Conservation (phyloP, 1,140 invertebrate genomes). For the Thalassaphorura encarpata region DNA sequence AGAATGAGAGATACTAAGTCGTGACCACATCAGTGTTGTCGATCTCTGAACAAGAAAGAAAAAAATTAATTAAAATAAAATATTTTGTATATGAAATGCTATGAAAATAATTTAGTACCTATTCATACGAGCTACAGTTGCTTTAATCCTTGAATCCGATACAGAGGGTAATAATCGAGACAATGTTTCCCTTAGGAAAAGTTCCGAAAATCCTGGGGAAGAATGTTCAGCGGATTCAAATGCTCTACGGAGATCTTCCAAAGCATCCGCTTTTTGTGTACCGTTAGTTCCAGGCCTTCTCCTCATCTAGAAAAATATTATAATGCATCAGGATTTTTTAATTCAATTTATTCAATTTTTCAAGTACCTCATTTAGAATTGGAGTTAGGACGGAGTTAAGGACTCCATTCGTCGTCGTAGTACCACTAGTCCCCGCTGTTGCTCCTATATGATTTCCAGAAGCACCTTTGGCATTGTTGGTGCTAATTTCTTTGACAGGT, state of each 20-base stretch:
- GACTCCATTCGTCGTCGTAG: slow-evolving; percentile 20
- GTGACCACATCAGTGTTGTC: too few relatives aligned
- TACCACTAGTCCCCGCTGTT: too few relatives aligned
- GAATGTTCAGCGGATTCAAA: slow-evolving; percentile 31
- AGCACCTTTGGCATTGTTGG: slow-evolving; percentile 4
- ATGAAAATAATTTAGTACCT: too few relatives aligned
- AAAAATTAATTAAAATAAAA: too few relatives aligned
- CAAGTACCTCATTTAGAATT: slow-evolving; percentile 28
- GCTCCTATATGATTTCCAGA: neutral
- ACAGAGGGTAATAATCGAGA: slow-evolving; percentile 28
- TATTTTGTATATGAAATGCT: too few relatives aligned
- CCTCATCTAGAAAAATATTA: slow-evolving; percentile 18
- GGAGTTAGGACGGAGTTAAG: slow-evolving; percentile 23
- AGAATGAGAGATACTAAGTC: too few relatives aligned
- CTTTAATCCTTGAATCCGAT: slow-evolving; percentile 28
- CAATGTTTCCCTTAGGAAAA: slow-evolving; percentile 29
- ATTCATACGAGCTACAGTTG: slow-evolving; percentile 25
- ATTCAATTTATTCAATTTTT: neutral
- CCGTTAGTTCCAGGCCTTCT: slow-evolving; percentile 25
- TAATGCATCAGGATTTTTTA: neutral
- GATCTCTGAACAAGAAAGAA: too few relatives aligned
- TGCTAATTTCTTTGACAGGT: too few relatives aligned
- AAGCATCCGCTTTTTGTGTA: slow-evolving; percentile 26
- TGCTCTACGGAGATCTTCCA: slow-evolving; percentile 26
- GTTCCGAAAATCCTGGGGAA: slow-evolving; percentile 31